Base-by-base conservation (phyloP, 1,140 invertebrate genomes). In the Drosophila arizonae region DNA sequence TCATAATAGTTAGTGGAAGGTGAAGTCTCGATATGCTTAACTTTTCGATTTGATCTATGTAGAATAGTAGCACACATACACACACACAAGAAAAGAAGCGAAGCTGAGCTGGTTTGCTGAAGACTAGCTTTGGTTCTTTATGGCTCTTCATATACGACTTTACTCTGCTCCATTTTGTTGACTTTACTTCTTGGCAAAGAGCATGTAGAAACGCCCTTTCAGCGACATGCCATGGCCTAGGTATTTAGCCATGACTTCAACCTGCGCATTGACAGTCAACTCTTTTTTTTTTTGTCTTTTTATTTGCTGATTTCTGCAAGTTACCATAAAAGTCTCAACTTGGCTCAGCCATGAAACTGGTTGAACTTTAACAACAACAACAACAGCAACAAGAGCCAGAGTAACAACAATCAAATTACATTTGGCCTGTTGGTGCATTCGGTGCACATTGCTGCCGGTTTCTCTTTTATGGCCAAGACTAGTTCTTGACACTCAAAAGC, bases 381-480 rank as follows among this genome's bases (percentile, higher is more conserved):
- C 11, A 48, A 63, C 10, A 51, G n/a, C 36, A 56, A 17, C 64
- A 28, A 45, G 41, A 69, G 62, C 61, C 50, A 64, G 33, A 39
- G 36, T 13, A 39, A 4, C 43, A 6, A 54, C 57, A 62, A 57
- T 85, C 85, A 78, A 77, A 84, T 74, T 74, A 73, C 58, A 54
- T 74, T 64, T 58, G 57, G 57, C 43, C 48, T 36, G 61, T 28
- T 63, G 51, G 57, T 71, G 74, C 81, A 86, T 87, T 85, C 79
- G 82, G 74, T 86, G 81, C 81, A 87, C 71, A 87, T 86, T 82
- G 78, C 84, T 88, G 79, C 76, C 76, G 79, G 76, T 78, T 86
- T 87, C 84, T 79, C 82, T 86, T 64, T 81, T 86, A 87, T 88
- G 84, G 82, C 79, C 82, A 86, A 86, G 82, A 88, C 82, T 82